Conservation (phyloP, 2,113 vertebrate species). For the Poeciliopsis occidentalis region DNA sequence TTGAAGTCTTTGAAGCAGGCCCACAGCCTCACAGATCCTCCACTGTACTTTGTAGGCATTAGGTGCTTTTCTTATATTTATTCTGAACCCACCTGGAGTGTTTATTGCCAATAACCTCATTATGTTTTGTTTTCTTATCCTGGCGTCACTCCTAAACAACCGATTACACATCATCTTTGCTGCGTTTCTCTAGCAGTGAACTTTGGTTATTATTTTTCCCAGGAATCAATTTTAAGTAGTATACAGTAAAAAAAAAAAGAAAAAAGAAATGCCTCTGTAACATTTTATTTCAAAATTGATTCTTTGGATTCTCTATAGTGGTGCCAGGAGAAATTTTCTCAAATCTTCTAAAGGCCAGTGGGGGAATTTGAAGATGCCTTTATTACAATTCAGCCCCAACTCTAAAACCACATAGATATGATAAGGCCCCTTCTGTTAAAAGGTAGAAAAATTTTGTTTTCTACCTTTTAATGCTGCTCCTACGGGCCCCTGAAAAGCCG, state of each 20-base stretch:
- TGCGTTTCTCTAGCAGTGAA: neutral
- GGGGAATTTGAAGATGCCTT: conserved; percentile 29
- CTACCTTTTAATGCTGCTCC: conserved; percentile 54
- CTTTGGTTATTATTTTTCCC: neutral
- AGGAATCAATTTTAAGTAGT: neutral
- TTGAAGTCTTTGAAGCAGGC: too few relatives aligned
- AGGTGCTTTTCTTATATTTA: too few relatives aligned
- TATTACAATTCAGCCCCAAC: conserved; percentile 17
- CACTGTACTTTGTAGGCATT: too few relatives aligned
- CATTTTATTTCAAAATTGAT: neutral
- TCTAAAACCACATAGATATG: conserved; percentile 2
- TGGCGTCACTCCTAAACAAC: neutral
- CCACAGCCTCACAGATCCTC: too few relatives aligned
- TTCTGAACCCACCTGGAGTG: too few relatives aligned
- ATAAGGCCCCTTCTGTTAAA: conserved; percentile 44
- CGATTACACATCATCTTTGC: neutral
- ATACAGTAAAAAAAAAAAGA: neutral
- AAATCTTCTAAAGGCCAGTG: neutral
- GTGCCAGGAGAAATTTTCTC: neutral
- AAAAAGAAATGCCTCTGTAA: neutral
- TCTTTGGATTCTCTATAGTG: neutral
- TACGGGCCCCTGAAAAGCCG: conserved; percentile 60
- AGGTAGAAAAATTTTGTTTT: conserved; percentile 20
- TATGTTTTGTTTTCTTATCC: too few relatives aligned
- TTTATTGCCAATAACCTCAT: too few relatives aligned